phyloP scores from a whole-genome alignment of 2,888 invertebrate species.

The Oscheius sp. region DNA sequence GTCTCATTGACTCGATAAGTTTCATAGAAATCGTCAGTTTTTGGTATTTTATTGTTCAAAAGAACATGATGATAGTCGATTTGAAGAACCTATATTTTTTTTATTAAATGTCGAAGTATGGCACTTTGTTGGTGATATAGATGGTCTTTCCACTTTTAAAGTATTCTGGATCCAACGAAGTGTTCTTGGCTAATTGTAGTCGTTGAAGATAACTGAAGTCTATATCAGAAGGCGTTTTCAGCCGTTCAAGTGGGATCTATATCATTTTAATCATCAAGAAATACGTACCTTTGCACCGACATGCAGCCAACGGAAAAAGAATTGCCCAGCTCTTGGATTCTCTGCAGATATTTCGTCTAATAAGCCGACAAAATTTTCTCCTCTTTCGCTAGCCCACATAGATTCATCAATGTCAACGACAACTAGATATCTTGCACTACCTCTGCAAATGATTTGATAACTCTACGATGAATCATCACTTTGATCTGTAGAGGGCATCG shows the following conservation, averaged over 20 bases:
- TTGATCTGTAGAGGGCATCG: slow-evolving; percentile 9
- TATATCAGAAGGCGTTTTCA: slow-evolving; percentile 5
- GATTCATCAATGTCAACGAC: slow-evolving; percentile 19
- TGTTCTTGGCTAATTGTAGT: not conserved
- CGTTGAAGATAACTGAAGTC: not conserved
- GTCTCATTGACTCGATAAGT: not conserved
- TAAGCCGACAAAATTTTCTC: too few species aligned
- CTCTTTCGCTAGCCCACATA: too few species aligned
- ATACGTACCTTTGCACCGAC: not conserved
- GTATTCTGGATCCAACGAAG: not conserved
- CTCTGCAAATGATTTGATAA: slow-evolving; percentile 4
- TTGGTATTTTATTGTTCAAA: too few species aligned
- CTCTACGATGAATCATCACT: not conserved
- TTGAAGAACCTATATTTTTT: too few species aligned
- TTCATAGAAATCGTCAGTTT: not conserved
- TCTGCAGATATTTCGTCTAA: not conserved
- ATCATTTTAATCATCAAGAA: not conserved
- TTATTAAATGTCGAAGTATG: too few species aligned
- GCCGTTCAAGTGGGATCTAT: not conserved
- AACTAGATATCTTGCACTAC: not conserved
- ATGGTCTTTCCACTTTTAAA: slow-evolving; percentile 6
- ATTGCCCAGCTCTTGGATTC: not conserved
- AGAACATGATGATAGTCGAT: too few species aligned
- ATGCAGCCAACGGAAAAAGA: slow-evolving; percentile 10
- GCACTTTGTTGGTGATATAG: slow-evolving; percentile 12